Conservation (phyloP, 2,888 invertebrate species). For the Dryadula phaetusa region DNA sequence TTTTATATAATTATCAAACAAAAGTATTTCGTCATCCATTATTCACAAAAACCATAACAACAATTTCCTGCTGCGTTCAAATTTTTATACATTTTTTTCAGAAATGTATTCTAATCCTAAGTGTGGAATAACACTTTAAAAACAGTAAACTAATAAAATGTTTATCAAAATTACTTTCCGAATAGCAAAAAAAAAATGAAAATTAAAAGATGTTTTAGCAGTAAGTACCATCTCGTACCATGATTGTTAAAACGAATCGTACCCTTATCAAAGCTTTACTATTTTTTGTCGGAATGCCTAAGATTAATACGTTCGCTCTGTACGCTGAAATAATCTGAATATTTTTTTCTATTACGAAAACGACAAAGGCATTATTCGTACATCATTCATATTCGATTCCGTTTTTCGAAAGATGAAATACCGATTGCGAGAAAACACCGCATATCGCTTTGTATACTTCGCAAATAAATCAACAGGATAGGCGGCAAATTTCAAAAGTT, state of each 20-base stretch:
- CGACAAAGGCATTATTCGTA: slow-evolving; percentile 35
- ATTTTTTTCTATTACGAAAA: slow-evolving; percentile 36
- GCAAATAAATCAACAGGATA: slow-evolving; percentile 76
- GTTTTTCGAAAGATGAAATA: slow-evolving; percentile 42
- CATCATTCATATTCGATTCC: slow-evolving; percentile 41
- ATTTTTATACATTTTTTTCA: no score
- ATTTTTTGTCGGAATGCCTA: slow-evolving; percentile 2
- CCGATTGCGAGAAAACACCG: slow-evolving; percentile 55
- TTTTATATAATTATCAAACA: no score
- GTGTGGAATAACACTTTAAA: no score
- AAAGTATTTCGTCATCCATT: no score
- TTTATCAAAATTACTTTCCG: background rate
- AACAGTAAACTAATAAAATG: no score
- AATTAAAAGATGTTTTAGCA: background rate
- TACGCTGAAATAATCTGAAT: slow-evolving; percentile 30
- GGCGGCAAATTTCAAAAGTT: slow-evolving; percentile 80
- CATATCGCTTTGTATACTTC: slow-evolving; percentile 68
- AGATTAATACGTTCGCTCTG: slow-evolving; percentile 17
- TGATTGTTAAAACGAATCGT: background rate
- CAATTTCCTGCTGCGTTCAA: no score
- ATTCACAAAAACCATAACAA: no score
- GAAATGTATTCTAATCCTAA: no score
- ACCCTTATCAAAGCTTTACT: slow-evolving; percentile 4
- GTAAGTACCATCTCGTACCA: background rate
- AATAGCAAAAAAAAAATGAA: background rate